Evolutionary conservation across 2,797 vertebrate species (phyloP).

Genomic region (Limnodromus scolopaceus): DNA sequence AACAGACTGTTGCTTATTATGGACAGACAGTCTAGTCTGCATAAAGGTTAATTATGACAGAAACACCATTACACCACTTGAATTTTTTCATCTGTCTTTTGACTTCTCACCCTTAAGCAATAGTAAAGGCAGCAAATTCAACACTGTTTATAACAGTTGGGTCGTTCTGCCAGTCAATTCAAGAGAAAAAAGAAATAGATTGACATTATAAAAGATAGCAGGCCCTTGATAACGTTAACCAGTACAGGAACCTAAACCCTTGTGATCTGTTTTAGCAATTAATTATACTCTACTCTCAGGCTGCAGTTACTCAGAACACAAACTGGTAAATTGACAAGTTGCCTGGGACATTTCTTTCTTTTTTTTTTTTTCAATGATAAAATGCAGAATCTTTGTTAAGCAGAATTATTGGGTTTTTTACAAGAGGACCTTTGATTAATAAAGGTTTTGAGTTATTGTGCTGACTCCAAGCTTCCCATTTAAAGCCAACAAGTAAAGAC

Average conservation of each 20-base stretch:
- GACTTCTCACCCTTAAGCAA: background rate
- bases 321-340: background rate
- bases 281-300: background rate
- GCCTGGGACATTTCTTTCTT: background rate
- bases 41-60: slow-evolving; percentile 10
- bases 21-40: background rate
- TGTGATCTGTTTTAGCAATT: background rate
- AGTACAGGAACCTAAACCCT: background rate
- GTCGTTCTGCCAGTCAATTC: background rate
- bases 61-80: background rate
- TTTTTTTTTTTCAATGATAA: background rate
- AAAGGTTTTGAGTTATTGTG: background rate
- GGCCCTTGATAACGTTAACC: background rate
- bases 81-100: slow-evolving; percentile 56
- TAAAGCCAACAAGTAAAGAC: background rate
- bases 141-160: background rate
- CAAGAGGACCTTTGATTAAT: background rate
- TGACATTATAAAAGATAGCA: background rate
- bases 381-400: background rate
- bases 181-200: background rate
- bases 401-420: background rate
- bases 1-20: background rate
- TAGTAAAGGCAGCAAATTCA: background rate
- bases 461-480: background rate
- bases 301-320: background rate